Evolutionary conservation across 1,140 invertebrate species (phyloP), one percentile per base, ranked within the genome.

Genomic region (Dryas iulia): DNA sequence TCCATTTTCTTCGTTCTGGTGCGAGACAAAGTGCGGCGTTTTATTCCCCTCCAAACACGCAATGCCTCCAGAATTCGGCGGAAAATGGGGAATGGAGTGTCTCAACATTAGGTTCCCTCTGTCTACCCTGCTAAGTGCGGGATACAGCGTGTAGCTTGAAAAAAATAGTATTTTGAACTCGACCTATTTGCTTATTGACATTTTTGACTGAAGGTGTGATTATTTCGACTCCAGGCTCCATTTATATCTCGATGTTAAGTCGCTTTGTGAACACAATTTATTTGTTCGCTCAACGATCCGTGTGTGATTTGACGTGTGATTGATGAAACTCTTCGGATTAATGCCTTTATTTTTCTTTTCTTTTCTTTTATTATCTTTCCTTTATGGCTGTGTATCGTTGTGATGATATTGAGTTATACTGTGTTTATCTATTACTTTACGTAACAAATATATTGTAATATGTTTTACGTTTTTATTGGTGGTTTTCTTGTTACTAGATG

Each of bases 211-310:
- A 35, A 35, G 12, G 6, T 35, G 33, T 35, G 33, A 35, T 35
- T 35, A 12, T 66, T 60, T 56, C 30, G n/a, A n/a, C n/a, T n/a
- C n/a, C n/a, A 14, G 57, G 56, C 30, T 63, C 62, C 25, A 59
- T 53, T 54, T 25, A 28, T 47, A 60, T 39, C 30, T 56, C 47
- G 39, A 26, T 66, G 69, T 66, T 63, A 28, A 28, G 3, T 60
- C 56, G 47, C 33, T 35, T 71, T 66, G 53, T 26, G 54, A 67
- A 72, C 60, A 72, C 65, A 62, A 72, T 72, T 60, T 72, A 72
- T 72, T 63, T 67, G 25, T 61, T 26, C 66, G 67, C 53, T 62
- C 70, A 73, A 70, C 74, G 74, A 73, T 72, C 62, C 58, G 53
- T 63, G 59, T 66, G 28, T 28, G 35, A 69, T 69, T 3, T 59